A percentile compares a stretch with the other conserved stretches of the same genome.
phyloP scores from a whole-genome alignment of 2,113 vertebrate species.

The Rynchops niger region DNA sequence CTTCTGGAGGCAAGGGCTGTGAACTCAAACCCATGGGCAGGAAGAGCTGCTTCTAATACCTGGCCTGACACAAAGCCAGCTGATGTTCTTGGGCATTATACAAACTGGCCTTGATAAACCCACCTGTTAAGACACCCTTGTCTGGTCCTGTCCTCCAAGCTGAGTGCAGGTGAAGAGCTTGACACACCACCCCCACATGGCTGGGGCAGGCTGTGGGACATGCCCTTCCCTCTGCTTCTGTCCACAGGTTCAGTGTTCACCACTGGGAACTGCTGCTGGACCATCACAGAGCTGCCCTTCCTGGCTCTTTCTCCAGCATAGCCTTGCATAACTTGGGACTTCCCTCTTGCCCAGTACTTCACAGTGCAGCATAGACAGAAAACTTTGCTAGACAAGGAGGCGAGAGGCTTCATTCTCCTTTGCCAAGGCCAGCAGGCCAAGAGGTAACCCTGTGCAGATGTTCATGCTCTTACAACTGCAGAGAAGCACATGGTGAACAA shows the following conservation, averaged over 20 bases:
- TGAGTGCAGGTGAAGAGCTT: not conserved
- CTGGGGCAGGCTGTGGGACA: not conserved
- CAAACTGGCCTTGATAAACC: not conserved
- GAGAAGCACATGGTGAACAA: not conserved
- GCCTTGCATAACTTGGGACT: not conserved
- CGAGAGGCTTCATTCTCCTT: not conserved
- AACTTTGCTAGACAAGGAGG: not conserved
- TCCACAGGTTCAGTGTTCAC: not conserved
- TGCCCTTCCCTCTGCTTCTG: not conserved
- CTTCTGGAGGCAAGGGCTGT: not conserved
- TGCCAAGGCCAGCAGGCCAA: not conserved
- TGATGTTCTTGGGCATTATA: not conserved
- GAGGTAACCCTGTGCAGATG: not conserved
- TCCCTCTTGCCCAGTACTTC: not conserved
- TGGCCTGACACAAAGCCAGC: not conserved
- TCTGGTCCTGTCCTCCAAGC: not conserved
- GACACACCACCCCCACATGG: not conserved
- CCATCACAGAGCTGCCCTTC: not conserved
- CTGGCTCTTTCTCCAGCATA: not conserved
- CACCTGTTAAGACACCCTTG: not conserved
- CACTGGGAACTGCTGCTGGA: not conserved
- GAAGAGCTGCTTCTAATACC: not conserved
- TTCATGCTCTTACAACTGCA: not conserved
- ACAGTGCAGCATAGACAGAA: not conserved
- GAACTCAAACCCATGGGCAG: not conserved